A percentile compares a stretch with the other conserved stretches of the same genome.
These are phyloP conservation scores for Cirrhinus molitorella DNA, from an alignment of 2,797 vertebrate genomes.

Conservation along the genomic window DNA sequence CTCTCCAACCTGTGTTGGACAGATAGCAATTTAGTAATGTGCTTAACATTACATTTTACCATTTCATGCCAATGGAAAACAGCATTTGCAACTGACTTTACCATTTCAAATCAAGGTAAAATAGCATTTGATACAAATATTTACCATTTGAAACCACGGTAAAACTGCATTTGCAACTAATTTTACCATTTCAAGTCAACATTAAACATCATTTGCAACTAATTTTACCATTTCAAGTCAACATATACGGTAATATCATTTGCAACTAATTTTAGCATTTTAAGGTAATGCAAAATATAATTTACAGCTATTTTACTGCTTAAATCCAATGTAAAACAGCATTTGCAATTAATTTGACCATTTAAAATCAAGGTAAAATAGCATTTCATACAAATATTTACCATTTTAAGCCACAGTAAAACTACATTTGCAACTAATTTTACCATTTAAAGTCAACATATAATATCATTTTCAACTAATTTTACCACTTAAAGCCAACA, in stretches of 20 bases:
- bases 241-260: background rate
- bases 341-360: background rate
- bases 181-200: background rate
- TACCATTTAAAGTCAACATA: background rate
- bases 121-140: background rate
- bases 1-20: slow-evolving; percentile 89
- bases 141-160: background rate
- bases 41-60: background rate
- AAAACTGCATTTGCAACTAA: background rate
- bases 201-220: background rate
- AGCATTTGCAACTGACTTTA: background rate
- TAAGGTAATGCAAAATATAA: background rate
- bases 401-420: background rate
- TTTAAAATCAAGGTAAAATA: background rate
- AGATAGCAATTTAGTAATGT: background rate
- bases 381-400: too few relatives aligned
- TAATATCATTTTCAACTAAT: background rate
- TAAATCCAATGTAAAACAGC: too few relatives aligned
- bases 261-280: background rate
- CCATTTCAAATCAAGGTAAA: background rate
- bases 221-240: background rate
- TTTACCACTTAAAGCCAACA: background rate
- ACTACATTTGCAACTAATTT: background rate
- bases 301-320: too few relatives aligned
- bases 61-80: background rate